Percentiles rank a stretch among this genome's conserved stretches.
These are phyloP conservation scores for Cydia amplana DNA, from an alignment of 1,140 invertebrate species.

Conservation along the genomic window DNA sequence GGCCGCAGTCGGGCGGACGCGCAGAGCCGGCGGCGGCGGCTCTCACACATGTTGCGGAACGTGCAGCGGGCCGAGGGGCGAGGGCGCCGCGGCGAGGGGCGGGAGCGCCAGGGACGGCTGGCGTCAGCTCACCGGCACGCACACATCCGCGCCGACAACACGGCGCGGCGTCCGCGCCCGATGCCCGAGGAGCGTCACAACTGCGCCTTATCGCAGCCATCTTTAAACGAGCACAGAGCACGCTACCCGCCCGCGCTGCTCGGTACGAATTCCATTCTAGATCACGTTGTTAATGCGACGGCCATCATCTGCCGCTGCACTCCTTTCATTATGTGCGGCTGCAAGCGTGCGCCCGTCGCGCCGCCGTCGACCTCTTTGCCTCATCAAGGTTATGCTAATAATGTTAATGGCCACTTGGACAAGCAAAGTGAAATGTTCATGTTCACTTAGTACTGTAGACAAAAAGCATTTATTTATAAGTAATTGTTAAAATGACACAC, in stretches of 20 bases:
- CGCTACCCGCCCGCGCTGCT: conserved; percentile 60
- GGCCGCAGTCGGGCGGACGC: conserved; percentile 43
- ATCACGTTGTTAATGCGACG: conserved; percentile 57
- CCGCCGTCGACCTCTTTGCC: conserved; percentile 46
- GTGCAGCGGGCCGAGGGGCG: conserved; percentile 56
- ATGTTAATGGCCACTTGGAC: conserved; percentile 50
- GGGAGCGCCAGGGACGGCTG: conserved; percentile 59
- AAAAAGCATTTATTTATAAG: not conserved
- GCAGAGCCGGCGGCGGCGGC: conserved; percentile 46
- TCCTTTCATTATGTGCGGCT: conserved; percentile 58
- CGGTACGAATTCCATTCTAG: conserved; percentile 69
- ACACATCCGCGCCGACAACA: conserved; percentile 54
- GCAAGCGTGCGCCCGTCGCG: conserved; percentile 40
- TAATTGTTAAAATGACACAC: conserved; percentile 1
- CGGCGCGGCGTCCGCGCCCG: conserved; percentile 67
- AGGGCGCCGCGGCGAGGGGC: conserved; percentile 42
- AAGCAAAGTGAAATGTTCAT: conserved; percentile 32
- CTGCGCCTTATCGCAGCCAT: conserved; percentile 75
- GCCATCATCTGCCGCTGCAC: conserved; percentile 59
- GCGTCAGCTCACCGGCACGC: conserved; percentile 62
- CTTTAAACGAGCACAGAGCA: conserved; percentile 73
- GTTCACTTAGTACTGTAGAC: not conserved
- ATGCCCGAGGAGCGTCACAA: conserved; percentile 70
- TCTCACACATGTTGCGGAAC: conserved; percentile 73
- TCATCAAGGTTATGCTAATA: conserved; percentile 69